These are phyloP conservation scores for Dolichopus griseipennis DNA, from an alignment of 2,888 invertebrate species.

Conservation along the genomic window DNA sequence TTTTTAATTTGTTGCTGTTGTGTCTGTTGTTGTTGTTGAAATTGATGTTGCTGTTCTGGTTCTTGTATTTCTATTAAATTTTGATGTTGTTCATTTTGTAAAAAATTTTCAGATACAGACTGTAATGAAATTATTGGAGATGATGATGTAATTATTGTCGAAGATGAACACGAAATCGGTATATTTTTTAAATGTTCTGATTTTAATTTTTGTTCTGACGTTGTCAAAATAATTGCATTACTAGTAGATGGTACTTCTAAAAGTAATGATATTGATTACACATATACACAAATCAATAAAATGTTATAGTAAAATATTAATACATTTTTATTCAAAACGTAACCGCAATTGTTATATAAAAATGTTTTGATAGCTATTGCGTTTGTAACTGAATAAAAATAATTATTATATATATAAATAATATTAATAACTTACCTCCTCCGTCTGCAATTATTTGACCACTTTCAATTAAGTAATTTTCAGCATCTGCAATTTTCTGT, in stretches of 20 bases:
- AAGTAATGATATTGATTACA: not conserved
- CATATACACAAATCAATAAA: too few relatives aligned
- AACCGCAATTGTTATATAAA: too few relatives aligned
- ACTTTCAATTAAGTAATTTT: constrained; percentile 63
- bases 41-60: not conserved
- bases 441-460: constrained; percentile 45
- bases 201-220: constrained; percentile 2
- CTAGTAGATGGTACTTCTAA: constrained; percentile 28
- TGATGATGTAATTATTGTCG: constrained; percentile 14
- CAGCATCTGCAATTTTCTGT: constrained; percentile 67
- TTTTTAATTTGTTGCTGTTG: not conserved
- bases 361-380: too few relatives aligned
- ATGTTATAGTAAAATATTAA: constrained; percentile 9
- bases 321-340: not conserved
- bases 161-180: constrained; percentile 14
- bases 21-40: not conserved
- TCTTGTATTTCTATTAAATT: not conserved
- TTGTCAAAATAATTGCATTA: constrained; percentile 26
- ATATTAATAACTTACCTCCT: constrained; percentile 26
- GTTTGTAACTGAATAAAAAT: not conserved
- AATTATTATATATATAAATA: not conserved
- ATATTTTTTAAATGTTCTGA: constrained; percentile 13
- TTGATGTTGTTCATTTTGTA: not conserved
- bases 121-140: constrained; percentile 20
- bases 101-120: not conserved